Base-by-base conservation (phyloP, 2,888 invertebrate genomes). In the Ochropleura plecta region DNA sequence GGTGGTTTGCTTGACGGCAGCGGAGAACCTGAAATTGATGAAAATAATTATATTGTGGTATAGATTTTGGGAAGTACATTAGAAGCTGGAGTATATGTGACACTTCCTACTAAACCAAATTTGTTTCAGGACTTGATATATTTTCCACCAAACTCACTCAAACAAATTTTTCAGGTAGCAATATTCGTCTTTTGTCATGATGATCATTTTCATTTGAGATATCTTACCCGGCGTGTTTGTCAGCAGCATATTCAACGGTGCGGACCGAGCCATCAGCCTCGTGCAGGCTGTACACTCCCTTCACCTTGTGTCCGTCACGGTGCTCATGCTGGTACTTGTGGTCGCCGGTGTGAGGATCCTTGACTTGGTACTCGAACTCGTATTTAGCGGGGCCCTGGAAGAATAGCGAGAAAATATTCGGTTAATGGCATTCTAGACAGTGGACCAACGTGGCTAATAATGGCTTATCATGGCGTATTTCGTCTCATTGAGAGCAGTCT, bases 271-370 rank as follows among this genome's bases (percentile, higher is more conserved):
- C 96, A 84, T 97, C 97, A 76, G 96, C 93, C 87, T 94, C 93
- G 46, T 92, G 89, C 72, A 94, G 89, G 48, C 92, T 92, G 91
- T 94, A 94, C 66, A 91, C 90, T 73, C 97, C 97, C 88, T 97
- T 96, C 76, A 97, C 97, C 51, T 93, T 94, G 88, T 97, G 96
- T 3, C 97, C 97, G 90, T 97, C 96, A 76, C 96, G 94, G 83
- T 93, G 89, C 91, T 97, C 97, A 73, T 95, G 93, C 89, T 97
- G 97, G 84, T 95, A 95, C 91, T 97, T 97, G 89, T 95, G 94
- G 92, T 97, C 97, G n/a, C 97, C 97, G 70, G 97, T 97, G 86
- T 97, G 96, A 9, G 93, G 93, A 85, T 97, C 97, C 77, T 96
- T 93, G 5, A 96, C 97, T n/a, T 96, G 95, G 90, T 97, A 97